Evolutionary conservation across 2,113 vertebrate genomes (phyloP), one percentile per base, ranked within the genome.

Genomic region (Panthera leo): DNA sequence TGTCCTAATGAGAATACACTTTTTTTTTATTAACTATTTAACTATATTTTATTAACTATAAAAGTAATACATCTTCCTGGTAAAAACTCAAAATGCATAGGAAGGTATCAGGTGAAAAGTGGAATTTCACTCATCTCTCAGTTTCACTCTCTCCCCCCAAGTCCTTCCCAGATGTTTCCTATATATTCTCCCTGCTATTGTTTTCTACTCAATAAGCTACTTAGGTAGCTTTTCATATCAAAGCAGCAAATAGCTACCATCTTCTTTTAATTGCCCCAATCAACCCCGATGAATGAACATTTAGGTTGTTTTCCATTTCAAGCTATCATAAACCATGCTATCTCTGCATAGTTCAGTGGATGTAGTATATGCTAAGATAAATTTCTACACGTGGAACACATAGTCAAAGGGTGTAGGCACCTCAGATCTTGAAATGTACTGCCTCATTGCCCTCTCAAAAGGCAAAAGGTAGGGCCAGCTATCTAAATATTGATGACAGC

Each of bases 271-370:
- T 71, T 80, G 7, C 14, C 34, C 11, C 19, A n/a, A n/a, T 58
- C 29, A 95, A 31, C 45, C 45, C 27, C 48, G 23, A 42, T 71
- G 58, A 91, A 82, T 67, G 23, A 76, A 51, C 23, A 79, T 67
- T 73, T 65, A 83, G 53, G 27, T 53, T 89, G 68, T 53, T 94
- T 65, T n/a, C 45, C 55, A 83, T 89, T 39, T 85, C n/a, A 53
- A 21, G 34, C 48, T 79, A 23, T 91, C 36, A 31, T 79, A 79
- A 85, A 78, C 45, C 67, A 61, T 79, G 55, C 45, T 65, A 45
- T 76, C 42, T 85, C 85, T 95, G 71, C 82, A 79, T 68, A 95
- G 63, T 95, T 85, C 58, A 79, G 18, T 86, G 10, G 25, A 71
- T 63, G 5, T 51, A 79, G 13, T 86, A 84, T 34, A 86, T 51